phyloP scores from a whole-genome alignment of 2,888 invertebrate species.

The Rotaria socialis region DNA sequence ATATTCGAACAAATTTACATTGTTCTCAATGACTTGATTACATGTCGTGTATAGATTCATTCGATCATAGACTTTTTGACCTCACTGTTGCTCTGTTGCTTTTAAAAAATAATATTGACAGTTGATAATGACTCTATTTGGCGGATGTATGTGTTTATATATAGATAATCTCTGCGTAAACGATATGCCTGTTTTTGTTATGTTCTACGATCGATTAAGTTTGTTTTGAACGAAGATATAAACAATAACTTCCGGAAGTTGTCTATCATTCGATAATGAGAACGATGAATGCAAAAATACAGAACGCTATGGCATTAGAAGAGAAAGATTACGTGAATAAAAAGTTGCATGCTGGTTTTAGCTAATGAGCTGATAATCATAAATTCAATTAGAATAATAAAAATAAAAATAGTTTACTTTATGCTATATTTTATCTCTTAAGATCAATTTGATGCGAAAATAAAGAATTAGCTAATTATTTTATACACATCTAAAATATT shows the following conservation, averaged over 20 bases:
- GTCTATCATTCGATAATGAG: background rate
- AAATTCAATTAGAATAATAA: too few relatives aligned
- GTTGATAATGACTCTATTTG: background rate
- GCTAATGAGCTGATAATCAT: background rate
- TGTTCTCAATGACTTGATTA: background rate
- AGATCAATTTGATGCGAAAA: background rate
- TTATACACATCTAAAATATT: slow-evolving; percentile 26
- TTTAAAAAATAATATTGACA: too few relatives aligned
- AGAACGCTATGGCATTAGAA: background rate
- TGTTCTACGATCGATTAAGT: background rate
- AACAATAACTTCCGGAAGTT: slow-evolving; percentile 16
- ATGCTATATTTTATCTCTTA: background rate
- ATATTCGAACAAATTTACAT: background rate
- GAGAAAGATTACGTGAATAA: background rate
- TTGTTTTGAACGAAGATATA: slow-evolving; percentile 5
- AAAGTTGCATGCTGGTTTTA: background rate
- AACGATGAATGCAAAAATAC: background rate
- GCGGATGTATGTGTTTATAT: background rate
- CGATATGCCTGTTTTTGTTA: background rate
- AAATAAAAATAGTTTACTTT: too few relatives aligned
- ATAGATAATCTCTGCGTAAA: background rate
- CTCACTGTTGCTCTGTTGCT: too few relatives aligned
- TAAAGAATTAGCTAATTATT: background rate
- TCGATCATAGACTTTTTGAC: too few relatives aligned
- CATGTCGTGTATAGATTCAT: too few relatives aligned